These are phyloP conservation scores for Vollenhovia emeryi DNA, from an alignment of 1,140 invertebrate species.

Conservation along the genomic window DNA sequence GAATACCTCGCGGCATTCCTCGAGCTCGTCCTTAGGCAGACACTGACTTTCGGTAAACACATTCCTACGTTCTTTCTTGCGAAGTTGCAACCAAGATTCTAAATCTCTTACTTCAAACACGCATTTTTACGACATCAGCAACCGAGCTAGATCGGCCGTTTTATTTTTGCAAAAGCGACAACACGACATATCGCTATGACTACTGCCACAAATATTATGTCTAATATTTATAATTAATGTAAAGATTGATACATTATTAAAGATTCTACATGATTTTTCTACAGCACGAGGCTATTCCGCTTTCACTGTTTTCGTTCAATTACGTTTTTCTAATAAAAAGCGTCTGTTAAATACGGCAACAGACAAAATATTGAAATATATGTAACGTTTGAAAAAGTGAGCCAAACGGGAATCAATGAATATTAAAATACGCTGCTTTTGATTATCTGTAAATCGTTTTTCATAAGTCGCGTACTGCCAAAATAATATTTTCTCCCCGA, in stretches of 20 bases:
- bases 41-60: constrained; percentile 56
- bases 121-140: background rate
- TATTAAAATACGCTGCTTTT: background rate
- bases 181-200: background rate
- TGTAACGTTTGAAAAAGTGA: background rate
- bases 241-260: background rate
- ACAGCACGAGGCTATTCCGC: background rate
- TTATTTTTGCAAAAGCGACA: background rate
- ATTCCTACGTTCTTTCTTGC: constrained; percentile 68
- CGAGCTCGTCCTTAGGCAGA: constrained; percentile 56
- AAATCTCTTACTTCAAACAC: background rate
- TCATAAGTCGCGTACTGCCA: background rate
- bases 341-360: background rate
- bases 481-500: background rate
- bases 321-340: background rate
- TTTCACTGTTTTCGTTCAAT: background rate
- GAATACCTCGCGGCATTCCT: constrained; percentile 62
- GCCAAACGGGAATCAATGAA: background rate
- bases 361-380: background rate
- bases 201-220: background rate
- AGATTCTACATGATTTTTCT: background rate
- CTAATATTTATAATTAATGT: background rate
- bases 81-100: constrained; percentile 61
- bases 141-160: background rate
- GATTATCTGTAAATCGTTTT: background rate